phyloP scores from a whole-genome alignment of 2,888 invertebrate species.

The Acleris laterana region DNA sequence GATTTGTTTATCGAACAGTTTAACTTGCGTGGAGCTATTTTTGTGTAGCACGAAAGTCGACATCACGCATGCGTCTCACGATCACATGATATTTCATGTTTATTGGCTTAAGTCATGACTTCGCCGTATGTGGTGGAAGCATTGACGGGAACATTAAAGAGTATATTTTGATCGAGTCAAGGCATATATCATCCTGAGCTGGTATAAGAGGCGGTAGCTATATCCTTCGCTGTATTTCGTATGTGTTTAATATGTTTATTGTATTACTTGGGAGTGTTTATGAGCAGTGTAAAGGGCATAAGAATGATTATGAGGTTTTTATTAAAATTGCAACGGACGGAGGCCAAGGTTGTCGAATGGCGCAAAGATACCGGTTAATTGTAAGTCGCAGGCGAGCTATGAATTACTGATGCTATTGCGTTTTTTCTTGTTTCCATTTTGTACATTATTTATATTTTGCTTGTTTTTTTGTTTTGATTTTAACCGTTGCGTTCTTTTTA shows the following conservation, averaged over 20 bases:
- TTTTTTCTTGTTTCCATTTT: conserved; percentile 1
- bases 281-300: conserved; percentile 14
- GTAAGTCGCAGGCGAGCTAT: conserved; percentile 3
- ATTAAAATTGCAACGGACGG: conserved; percentile 20
- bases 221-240: conserved; percentile 45
- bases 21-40: conserved; percentile 68
- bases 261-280: conserved; percentile 48
- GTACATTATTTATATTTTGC: not conserved
- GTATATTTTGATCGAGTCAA: conserved; percentile 64
- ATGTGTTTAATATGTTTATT: conserved; percentile 52
- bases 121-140: conserved; percentile 74
- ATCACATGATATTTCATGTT: conserved; percentile 77
- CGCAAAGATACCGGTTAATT: conserved; percentile 11
- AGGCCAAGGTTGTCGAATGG: conserved; percentile 10
- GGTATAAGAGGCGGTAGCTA: conserved; percentile 51
- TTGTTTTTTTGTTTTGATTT: not conserved
- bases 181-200: conserved; percentile 56
- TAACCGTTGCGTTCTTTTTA: not conserved
- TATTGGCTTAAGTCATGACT: conserved; percentile 81
- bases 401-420: conserved; percentile 3
- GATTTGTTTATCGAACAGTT: conserved; percentile 54
- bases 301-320: conserved; percentile 18
- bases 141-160: conserved; percentile 68
- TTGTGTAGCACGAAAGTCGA: conserved; percentile 60
- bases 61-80: conserved; percentile 70